Evolutionary conservation across 2,113 vertebrate species (phyloP).

Genomic region (Chloropsis hardwickii): DNA sequence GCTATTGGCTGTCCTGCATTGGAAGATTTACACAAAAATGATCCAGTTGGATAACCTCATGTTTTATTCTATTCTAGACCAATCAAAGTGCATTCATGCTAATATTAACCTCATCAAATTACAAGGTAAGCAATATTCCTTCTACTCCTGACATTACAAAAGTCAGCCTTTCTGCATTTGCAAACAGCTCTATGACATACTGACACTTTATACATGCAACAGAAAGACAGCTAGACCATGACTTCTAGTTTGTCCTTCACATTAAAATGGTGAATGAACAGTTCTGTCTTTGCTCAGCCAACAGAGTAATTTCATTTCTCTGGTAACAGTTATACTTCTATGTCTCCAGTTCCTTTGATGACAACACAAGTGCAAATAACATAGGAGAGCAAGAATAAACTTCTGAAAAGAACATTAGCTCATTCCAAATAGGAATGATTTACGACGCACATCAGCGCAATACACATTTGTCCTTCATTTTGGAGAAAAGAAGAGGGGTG

Average conservation of each 20-base stretch:
- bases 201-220: not conserved
- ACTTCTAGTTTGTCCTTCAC: constrained; percentile 45
- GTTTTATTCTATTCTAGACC: constrained; percentile 9
- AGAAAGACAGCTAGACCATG: constrained; percentile 27
- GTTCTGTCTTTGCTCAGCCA: constrained; percentile 29
- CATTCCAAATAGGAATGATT: not conserved
- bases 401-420: not conserved
- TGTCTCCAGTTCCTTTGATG: not conserved
- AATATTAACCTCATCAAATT: constrained; percentile 48
- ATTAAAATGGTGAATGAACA: constrained; percentile 16
- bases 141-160: constrained; percentile 1
- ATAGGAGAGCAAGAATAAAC: not conserved
- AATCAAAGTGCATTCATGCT: constrained; percentile 35
- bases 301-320: constrained; percentile 11
- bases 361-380: not conserved
- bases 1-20: not conserved
- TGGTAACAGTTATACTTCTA: not conserved
- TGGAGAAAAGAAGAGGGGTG: not conserved
- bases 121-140: constrained; percentile 46
- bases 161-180: not conserved
- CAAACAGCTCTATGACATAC: not conserved
- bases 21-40: not conserved
- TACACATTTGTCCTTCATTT: not conserved
- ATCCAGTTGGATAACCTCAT: not conserved
- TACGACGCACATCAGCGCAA: fast-evolving